phyloP scores from a whole-genome alignment of 23 tunicate genomes.

The Phallusia fumigata region DNA sequence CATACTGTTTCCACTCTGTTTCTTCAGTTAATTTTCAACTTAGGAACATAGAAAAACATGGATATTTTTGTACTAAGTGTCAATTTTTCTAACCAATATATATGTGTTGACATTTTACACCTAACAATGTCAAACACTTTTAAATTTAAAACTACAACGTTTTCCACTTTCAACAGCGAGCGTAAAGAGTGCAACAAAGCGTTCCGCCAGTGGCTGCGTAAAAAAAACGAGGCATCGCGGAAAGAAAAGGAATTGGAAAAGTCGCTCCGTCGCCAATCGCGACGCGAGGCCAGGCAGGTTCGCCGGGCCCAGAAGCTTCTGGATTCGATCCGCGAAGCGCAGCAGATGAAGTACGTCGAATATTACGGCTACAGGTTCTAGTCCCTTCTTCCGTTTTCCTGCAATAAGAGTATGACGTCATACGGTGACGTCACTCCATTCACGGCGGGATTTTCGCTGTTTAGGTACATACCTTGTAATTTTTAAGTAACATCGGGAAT shows the following conservation, averaged over 20 bases:
- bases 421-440: too few relatives aligned
- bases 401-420: neutral
- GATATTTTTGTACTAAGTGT: too few relatives aligned
- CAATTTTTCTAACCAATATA: too few relatives aligned
- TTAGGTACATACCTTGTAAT: too few relatives aligned
- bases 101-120: too few relatives aligned
- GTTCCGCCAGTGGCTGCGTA: constrained; percentile 64
- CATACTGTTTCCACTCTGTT: too few relatives aligned
- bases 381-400: neutral
- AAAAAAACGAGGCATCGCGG: constrained; percentile 47
- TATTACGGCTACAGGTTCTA: constrained; percentile 85
- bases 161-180: constrained; percentile 37
- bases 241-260: constrained; percentile 33
- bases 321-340: constrained; percentile 62
- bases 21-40: too few relatives aligned
- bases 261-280: constrained; percentile 40
- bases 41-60: too few relatives aligned
- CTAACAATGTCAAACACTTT: too few relatives aligned
- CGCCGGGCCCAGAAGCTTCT: constrained; percentile 61
- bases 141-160: too few relatives aligned
- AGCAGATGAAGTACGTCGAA: constrained; percentile 91
- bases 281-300: constrained; percentile 53
- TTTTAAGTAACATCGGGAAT: too few relatives aligned
- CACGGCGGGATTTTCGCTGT: too few relatives aligned
- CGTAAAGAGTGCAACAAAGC: constrained; percentile 75